A percentile compares a stretch with the other conserved stretches of the same genome.
Conservation (phyloP, 2,113 vertebrate species). For the Manacus vitellinus region DNA sequence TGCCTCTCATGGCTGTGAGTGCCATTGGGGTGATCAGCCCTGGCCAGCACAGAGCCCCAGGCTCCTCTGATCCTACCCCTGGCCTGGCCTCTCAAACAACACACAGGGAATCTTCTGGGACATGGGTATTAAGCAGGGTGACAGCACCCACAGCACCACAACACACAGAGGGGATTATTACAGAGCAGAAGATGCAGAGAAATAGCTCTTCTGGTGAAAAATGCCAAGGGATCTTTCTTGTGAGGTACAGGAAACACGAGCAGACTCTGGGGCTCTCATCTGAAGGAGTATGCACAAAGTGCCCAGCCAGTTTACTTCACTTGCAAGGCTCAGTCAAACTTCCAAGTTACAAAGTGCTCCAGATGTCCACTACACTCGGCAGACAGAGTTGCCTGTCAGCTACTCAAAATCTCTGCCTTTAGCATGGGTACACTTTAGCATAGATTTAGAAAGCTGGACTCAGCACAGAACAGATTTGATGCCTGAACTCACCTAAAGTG, state of each 20-base stretch:
- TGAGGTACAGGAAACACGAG: not conserved
- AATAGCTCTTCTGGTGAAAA: not conserved
- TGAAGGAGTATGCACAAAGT: not conserved
- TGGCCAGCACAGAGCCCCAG: not conserved
- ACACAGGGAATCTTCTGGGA: rapidly evolving
- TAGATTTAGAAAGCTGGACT: not conserved
- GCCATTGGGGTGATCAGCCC: not conserved
- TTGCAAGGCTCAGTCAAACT: not conserved
- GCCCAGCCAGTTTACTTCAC: rapidly evolving
- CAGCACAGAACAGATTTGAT: not conserved
- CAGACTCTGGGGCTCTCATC: not conserved
- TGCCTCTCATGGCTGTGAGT: not conserved
- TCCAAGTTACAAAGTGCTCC: not conserved
- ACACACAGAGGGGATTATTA: not conserved
- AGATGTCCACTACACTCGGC: not conserved
- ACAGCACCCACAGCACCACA: not conserved
- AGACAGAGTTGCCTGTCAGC: not conserved
- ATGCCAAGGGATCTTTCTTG: not conserved
- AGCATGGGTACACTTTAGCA: rapidly evolving
- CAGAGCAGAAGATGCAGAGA: not conserved
- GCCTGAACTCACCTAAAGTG: not conserved
- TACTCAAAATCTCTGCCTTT: not conserved
- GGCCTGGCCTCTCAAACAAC: rapidly evolving
- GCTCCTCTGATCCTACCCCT: not conserved
- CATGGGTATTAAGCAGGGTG: not conserved